Evolutionary conservation across 2,113 vertebrate species (phyloP), one percentile per base, ranked within the genome.

Genomic region (Nothocercus julius): DNA sequence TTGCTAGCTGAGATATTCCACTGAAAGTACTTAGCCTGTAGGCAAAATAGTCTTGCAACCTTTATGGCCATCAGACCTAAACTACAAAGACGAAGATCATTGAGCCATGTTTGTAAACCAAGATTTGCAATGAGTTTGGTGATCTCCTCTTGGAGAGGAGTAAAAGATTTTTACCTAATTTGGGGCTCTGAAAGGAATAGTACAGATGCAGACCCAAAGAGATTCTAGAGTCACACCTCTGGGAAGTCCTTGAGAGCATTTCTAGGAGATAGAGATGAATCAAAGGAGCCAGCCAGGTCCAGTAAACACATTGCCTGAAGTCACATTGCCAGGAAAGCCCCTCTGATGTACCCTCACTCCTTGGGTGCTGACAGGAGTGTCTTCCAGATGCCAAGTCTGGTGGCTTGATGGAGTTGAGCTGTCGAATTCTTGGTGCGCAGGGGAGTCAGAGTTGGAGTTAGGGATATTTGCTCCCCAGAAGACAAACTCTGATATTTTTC

Each of bases 151-250:
- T 32, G 30, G 30, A 58, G 54, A 49, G 21, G 5, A 49, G 49
- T 49, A 58, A 32, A 58, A 17, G 16, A 58, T 58, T 58, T 58
- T 32, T 58, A 32, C 54, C 28, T 56, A 32, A 56, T 56, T 85
- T 90, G 0, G 1, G 11, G 40, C 30, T 45, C 38, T 11, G 2
- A 27, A 32, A 19, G 51, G n/a, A 11, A 11, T 42, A 58, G 61
- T 15, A 28, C 5, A 24, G 51, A 16, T n/a, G 38, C 5, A 68
- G 45, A 44, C 7, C 16, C 54, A 45, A 53, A 63, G 30, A 24
- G 9, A 5, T 68, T 73, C 58, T 3, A 16, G 53, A 38, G 42
- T 34, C 24, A 1, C 9, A 11, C 32, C 47, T 66, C n/a, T 77
- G 38, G 36, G 56, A 59, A 85, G 40, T 28, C 66, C 69, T 38